These are phyloP conservation scores for Oscheius myriophilus DNA, from an alignment of 2,888 invertebrate species.

Conservation along the genomic window DNA sequence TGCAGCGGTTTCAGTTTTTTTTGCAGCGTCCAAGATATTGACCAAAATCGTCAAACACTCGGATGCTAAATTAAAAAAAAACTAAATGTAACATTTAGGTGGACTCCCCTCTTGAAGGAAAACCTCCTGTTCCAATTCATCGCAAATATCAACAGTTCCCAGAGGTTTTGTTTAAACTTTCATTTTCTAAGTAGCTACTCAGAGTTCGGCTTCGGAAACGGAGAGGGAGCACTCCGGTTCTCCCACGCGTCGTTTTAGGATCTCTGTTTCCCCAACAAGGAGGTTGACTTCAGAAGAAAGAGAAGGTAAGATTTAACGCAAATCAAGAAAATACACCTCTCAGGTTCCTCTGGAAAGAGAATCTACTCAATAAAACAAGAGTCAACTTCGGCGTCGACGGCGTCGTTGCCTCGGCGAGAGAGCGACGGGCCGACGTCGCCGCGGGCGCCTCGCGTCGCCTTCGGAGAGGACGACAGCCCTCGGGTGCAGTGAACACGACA, in stretches of 20 bases:
- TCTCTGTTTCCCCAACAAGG: conserved; percentile 67
- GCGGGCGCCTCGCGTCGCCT: conserved; percentile 62
- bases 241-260: conserved; percentile 62
- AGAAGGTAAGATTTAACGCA: conserved; percentile 19
- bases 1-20: no score
- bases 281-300: conserved; percentile 42
- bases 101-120: neutral
- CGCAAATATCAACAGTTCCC: conserved; percentile 24
- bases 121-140: conserved; percentile 29
- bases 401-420: conserved; percentile 13
- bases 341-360: conserved; percentile 12
- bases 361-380: conserved; percentile 28
- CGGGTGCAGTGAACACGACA: conserved; percentile 40
- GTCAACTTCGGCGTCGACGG: conserved; percentile 24
- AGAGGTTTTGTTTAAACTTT: conserved; percentile 5
- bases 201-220: conserved; percentile 20
- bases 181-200: neutral
- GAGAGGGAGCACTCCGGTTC: conserved; percentile 29
- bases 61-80: no score
- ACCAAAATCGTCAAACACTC: no score
- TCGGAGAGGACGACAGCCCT: conserved; percentile 68
- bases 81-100: no score
- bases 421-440: conserved; percentile 41
- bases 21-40: no score
- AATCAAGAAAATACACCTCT: neutral